phyloP scores from a whole-genome alignment of 2,888 invertebrate genomes.

The Dasysyrphus albostriatus region DNA sequence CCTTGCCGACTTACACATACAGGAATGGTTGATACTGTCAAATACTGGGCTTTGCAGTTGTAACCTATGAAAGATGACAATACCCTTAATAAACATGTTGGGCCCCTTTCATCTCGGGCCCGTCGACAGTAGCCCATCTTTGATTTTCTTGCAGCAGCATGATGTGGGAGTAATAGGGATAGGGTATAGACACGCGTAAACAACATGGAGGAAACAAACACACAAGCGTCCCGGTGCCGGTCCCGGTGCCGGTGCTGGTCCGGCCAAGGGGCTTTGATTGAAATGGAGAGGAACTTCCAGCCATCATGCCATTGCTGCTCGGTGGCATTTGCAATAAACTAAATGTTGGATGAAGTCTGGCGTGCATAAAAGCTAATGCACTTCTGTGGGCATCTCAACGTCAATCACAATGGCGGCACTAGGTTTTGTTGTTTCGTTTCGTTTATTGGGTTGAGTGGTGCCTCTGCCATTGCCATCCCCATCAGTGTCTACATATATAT shows the following conservation, averaged over 20 bases:
- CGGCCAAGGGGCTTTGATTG: conserved; percentile 51
- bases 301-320: conserved; percentile 46
- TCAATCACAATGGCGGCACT: conserved; percentile 78
- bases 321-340: conserved; percentile 75
- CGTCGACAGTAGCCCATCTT: not conserved
- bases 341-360: conserved; percentile 78
- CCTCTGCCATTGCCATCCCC: not conserved
- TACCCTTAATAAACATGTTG: not conserved
- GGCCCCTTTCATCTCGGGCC: not conserved
- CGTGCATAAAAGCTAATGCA: conserved; percentile 82
- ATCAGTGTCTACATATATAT: not conserved
- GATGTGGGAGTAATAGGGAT: conserved; percentile 18
- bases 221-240: conserved; percentile 17
- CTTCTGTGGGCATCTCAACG: conserved; percentile 82
- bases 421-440: conserved; percentile 54
- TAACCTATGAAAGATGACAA: not conserved
- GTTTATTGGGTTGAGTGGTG: conserved; percentile 38
- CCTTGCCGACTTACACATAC: too few species aligned
- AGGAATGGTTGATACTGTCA: too few species aligned
- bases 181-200: conserved; percentile 62
- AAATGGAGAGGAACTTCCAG: conserved; percentile 53
- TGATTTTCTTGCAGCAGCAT: not conserved
- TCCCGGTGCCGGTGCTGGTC: not conserved
- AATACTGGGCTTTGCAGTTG: too few species aligned
- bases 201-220: conserved; percentile 55